phyloP scores from a whole-genome alignment of 2,797 vertebrate species.

The Chaetodon trifasciatus region DNA sequence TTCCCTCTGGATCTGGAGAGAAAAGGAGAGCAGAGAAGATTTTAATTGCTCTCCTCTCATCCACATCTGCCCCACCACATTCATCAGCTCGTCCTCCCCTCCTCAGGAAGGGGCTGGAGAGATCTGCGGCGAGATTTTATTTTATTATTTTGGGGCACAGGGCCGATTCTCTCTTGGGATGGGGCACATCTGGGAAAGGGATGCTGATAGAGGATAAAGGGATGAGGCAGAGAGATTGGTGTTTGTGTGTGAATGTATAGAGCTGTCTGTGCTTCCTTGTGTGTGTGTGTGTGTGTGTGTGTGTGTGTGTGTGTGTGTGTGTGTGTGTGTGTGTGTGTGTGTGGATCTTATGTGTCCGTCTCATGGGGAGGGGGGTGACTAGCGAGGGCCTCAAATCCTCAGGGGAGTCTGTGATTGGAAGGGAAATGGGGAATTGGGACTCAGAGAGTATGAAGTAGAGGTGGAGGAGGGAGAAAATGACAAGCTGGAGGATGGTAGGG shows the following conservation, averaged over 20 bases:
- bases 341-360: constrained; percentile 10
- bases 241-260: constrained; percentile 46
- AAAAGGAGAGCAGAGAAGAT: constrained; percentile 70
- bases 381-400: constrained; percentile 58
- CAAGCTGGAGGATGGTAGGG: constrained; percentile 28
- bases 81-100: constrained; percentile 67
- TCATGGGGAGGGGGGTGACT: constrained; percentile 37
- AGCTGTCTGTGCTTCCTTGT: constrained; percentile 16
- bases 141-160: constrained; percentile 63
- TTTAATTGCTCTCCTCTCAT: constrained; percentile 83
- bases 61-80: constrained; percentile 75
- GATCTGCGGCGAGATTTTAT: constrained; percentile 49
- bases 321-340: constrained; percentile 17
- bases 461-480: constrained; percentile 29
- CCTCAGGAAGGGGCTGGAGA: constrained; percentile 43
- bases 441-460: constrained; percentile 40
- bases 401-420: constrained; percentile 68
- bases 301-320: constrained; percentile 20
- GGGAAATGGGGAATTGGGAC: constrained; percentile 70
- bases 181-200: constrained; percentile 63
- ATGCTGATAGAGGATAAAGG: constrained; percentile 72
- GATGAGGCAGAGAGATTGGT: constrained; percentile 66
- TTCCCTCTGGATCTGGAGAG: constrained; percentile 71
- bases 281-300: constrained; percentile 4
- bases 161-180: constrained; percentile 66